Percentiles rank a stretch among this genome's conserved stretches.
Conservation (phyloP, 1,140 invertebrate genomes). For the Cataglyphis hispanica region DNA sequence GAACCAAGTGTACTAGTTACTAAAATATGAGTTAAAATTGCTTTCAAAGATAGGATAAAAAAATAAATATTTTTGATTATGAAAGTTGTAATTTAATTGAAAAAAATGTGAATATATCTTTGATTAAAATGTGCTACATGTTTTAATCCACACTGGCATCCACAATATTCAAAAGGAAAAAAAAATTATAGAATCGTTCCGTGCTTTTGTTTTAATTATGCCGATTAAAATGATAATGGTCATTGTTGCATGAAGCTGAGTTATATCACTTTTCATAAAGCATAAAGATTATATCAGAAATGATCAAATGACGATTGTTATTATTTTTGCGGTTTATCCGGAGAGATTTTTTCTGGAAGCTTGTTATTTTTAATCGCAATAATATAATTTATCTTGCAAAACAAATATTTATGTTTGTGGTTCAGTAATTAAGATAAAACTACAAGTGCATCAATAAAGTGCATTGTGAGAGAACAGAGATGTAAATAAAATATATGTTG, state of each 20-base stretch:
- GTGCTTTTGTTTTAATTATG: neutral
- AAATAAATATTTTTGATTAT: neutral
- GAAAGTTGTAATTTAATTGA: neutral
- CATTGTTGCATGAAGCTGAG: neutral
- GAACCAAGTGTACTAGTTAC: neutral
- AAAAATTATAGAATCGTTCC: neutral
- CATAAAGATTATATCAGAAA: conserved; percentile 24
- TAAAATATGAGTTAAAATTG: conserved; percentile 23
- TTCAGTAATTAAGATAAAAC: conserved; percentile 24
- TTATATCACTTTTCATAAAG: conserved; percentile 23
- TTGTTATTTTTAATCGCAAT: conserved; percentile 19
- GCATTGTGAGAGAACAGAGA: neutral
- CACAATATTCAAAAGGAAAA: conserved; percentile 1
- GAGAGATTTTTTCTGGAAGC: neutral
- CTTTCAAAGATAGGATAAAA: neutral
- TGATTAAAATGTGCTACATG: neutral
- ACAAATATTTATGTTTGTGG: conserved; percentile 8
- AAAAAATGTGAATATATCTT: neutral
- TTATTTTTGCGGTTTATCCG: neutral
- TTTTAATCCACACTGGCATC: neutral
- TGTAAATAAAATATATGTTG: conserved; percentile 4
- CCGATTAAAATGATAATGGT: neutral
- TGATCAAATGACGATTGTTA: neutral
- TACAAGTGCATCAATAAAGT: conserved; percentile 1
- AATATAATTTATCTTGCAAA: neutral